A percentile compares a stretch with the other conserved stretches of the same genome.
phyloP scores from a whole-genome alignment of 2,888 invertebrate genomes.

The Xestoiulus laeticollis region DNA sequence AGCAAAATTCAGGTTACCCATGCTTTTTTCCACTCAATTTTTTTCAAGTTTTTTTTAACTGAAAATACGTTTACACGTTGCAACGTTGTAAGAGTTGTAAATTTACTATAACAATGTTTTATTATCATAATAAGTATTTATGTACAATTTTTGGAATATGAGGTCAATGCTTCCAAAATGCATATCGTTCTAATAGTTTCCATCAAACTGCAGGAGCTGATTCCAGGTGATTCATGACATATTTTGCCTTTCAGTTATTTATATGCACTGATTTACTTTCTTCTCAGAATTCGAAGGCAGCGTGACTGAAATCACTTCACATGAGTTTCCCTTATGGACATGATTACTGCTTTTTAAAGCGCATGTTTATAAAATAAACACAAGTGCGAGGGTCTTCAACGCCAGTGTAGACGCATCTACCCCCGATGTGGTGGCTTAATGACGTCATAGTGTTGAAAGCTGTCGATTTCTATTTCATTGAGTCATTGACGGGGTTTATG shows the following conservation, averaged over 20 bases:
- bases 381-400: background rate
- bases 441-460: background rate
- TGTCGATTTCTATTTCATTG: conserved; percentile 19
- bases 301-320: conserved; percentile 10
- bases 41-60: no score
- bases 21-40: no score
- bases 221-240: background rate
- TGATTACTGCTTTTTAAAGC: background rate
- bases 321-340: conserved; percentile 15
- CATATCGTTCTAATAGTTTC: no score
- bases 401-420: background rate
- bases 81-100: no score
- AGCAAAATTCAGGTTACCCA: no score
- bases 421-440: background rate
- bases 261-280: conserved; percentile 13
- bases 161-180: no score
- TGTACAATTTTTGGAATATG: no score
- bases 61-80: no score
- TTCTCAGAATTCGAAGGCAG: background rate
- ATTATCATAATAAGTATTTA: no score
- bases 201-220: background rate
- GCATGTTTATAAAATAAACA: conserved; percentile 24
- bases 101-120: no score
- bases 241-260: conserved; percentile 1
- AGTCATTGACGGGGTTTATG: background rate